A percentile compares a stretch with the other conserved stretches of the same genome.
Evolutionary conservation across 2,797 vertebrate species (phyloP).

Genomic region (Gila robusta): DNA sequence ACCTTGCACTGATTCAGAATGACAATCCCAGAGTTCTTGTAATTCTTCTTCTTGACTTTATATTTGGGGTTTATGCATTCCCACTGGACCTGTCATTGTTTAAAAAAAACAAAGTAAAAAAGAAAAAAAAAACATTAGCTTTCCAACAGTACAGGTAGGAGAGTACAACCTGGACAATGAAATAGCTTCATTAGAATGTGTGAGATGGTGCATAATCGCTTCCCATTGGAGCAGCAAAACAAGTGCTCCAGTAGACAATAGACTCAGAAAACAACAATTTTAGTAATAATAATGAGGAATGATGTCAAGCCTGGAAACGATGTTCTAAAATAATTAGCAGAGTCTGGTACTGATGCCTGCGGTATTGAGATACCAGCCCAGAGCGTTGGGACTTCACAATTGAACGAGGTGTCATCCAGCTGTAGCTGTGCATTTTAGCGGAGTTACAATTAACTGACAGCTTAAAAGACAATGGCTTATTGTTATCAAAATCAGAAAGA

Average conservation of each 20-base stretch:
- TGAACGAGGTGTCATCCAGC: constrained; percentile 14
- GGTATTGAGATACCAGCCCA: constrained; percentile 47
- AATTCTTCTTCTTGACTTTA: constrained; percentile 96
- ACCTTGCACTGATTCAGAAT: constrained; percentile 98
- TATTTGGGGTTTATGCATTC: constrained; percentile 97
- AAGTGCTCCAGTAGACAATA: constrained; percentile 36
- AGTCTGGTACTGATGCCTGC: constrained; percentile 45
- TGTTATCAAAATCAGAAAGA: constrained; percentile 28
- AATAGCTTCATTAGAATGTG: constrained; percentile 46
- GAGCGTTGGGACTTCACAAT: constrained; percentile 38
- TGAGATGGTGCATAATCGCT: constrained; percentile 7
- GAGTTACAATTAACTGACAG: constrained; percentile 28
- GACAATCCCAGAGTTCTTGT: constrained; percentile 96
- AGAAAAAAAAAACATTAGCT: background rate
- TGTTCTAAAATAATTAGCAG: constrained; percentile 55
- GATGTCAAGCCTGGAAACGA: constrained; percentile 22
- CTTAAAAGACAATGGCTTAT: constrained; percentile 38
- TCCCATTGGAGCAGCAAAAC: constrained; percentile 23
- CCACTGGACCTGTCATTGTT: constrained; percentile 84
- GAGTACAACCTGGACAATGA: constrained; percentile 1
- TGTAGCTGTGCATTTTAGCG: constrained; percentile 30
- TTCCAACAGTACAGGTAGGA: background rate
- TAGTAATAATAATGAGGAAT: constrained; percentile 43
- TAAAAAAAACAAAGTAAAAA: background rate
- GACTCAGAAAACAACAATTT: constrained; percentile 35